Evolutionary conservation across 2,113 vertebrate species (phyloP).

Genomic region (Pelvicachromis taeniatus): DNA sequence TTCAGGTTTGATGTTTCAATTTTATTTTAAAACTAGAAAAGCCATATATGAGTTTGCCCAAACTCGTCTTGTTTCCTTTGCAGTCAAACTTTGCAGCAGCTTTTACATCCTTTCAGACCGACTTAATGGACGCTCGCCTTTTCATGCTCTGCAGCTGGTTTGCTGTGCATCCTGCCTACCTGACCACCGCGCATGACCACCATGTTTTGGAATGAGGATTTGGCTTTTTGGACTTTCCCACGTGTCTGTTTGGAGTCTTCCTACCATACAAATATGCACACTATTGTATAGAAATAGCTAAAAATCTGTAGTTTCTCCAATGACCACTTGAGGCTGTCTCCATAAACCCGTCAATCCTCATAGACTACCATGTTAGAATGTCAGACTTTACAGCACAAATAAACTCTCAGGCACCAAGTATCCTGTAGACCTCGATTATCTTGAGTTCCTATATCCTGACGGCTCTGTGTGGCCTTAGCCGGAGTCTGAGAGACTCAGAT

Average conservation of each 20-base stretch:
- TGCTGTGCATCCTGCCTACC: neutral
- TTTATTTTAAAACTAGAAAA: rapidly evolving
- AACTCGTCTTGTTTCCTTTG: neutral
- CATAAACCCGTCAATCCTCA: neutral
- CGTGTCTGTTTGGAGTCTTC: neutral
- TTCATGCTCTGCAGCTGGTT: neutral
- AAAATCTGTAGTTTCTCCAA: neutral
- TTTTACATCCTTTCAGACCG: rapidly evolving
- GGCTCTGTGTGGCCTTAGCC: no score
- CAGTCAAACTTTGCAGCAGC: neutral
- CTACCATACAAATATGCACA: neutral
- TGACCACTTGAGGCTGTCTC: neutral
- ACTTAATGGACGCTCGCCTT: neutral
- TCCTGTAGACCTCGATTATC: no score
- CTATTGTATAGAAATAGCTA: neutral
- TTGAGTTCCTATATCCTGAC: no score
- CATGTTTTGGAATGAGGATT: neutral
- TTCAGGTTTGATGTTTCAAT: neutral
- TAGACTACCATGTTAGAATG: neutral
- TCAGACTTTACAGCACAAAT: neutral
- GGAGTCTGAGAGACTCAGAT: no score
- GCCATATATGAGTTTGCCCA: neutral
- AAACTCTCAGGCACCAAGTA: neutral
- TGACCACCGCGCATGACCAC: neutral
- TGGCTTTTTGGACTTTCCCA: neutral